phyloP scores from a whole-genome alignment of 2,797 vertebrate species.

The Gobionotothen gibberifrons region DNA sequence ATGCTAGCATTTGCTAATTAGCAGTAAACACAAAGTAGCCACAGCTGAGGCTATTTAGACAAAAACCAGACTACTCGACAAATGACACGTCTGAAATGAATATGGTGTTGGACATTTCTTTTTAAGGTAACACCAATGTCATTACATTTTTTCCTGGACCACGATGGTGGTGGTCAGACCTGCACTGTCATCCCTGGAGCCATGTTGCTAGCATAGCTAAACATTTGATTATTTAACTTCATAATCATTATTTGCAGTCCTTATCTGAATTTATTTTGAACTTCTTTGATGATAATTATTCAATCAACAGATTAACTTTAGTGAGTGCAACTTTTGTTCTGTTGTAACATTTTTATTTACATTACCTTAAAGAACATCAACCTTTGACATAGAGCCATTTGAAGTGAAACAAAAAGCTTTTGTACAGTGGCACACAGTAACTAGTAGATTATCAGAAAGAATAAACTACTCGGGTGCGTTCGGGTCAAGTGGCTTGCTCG shows the following conservation, averaged over 20 bases:
- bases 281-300: slow-evolving; percentile 8
- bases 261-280: neutral
- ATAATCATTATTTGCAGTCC: neutral
- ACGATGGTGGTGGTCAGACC: neutral
- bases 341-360: neutral
- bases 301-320: neutral
- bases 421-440: neutral
- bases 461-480: slow-evolving; percentile 14
- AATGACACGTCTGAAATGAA: neutral
- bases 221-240: neutral
- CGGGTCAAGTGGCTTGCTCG: slow-evolving; percentile 35
- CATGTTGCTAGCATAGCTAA: neutral
- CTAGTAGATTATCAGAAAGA: slow-evolving; percentile 39
- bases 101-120: no score
- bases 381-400: neutral
- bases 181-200: neutral
- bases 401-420: slow-evolving; percentile 2
- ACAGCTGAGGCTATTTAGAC: neutral
- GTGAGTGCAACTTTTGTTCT: neutral
- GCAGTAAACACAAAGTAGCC: no score
- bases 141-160: neutral
- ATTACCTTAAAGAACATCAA: slow-evolving; percentile 6
- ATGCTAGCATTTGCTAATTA: neutral
- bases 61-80: neutral
- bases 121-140: neutral